phyloP scores from a whole-genome alignment of 2,113 vertebrate genomes.

The Furnarius figulus region DNA sequence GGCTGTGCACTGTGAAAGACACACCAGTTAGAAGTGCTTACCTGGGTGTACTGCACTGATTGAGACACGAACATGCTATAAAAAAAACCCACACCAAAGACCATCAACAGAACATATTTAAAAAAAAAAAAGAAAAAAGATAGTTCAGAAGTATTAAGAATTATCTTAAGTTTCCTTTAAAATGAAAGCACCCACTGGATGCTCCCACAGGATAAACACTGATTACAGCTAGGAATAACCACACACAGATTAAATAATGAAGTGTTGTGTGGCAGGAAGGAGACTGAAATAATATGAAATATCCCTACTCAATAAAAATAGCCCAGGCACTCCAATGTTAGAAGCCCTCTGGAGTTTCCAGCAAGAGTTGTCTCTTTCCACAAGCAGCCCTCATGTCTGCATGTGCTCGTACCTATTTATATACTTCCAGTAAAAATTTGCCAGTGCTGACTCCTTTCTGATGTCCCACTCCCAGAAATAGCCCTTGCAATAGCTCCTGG shows the following conservation, averaged over 20 bases:
- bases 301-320: not conserved
- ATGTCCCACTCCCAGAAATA: not conserved
- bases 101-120: not conserved
- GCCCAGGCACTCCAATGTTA: not conserved
- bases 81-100: not conserved
- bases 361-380: not conserved
- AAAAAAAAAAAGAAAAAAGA: not conserved
- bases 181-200: not conserved
- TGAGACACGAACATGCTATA: not conserved
- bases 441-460: not conserved
- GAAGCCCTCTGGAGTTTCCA: not conserved
- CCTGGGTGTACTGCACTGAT: not conserved
- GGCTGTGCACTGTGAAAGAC: not conserved
- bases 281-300: not conserved
- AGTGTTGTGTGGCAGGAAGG: not conserved
- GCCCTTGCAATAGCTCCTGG: not conserved
- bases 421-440: not conserved
- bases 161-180: not conserved
- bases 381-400: not conserved
- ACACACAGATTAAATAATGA: not conserved
- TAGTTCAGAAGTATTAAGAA: not conserved
- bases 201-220: not conserved
- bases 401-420: not conserved
- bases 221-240: constrained; percentile 16
- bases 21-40: not conserved